Percentiles rank a stretch among this genome's conserved stretches.
These are phyloP conservation scores for Hyles vespertilio DNA, from an alignment of 1,140 invertebrate genomes.

Conservation along the genomic window DNA sequence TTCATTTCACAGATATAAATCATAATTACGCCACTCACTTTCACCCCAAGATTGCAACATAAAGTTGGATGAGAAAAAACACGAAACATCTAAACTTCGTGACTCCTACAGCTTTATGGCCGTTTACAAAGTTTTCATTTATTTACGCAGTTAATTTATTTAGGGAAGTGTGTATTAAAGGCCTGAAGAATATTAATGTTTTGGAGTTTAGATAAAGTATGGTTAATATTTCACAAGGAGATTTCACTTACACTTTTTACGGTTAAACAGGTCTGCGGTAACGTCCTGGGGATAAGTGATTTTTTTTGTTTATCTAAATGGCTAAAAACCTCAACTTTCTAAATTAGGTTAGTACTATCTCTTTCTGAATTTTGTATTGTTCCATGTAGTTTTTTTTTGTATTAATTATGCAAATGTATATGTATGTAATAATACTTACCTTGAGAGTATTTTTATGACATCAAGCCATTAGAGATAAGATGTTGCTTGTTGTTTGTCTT, in stretches of 20 bases:
- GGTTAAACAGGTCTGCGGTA: background rate
- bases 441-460: too few relatives aligned
- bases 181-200: slow-evolving; percentile 50
- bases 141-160: slow-evolving; percentile 58
- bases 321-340: too few relatives aligned
- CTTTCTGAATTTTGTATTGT: too few relatives aligned
- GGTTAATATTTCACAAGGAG: slow-evolving; percentile 36
- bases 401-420: too few relatives aligned
- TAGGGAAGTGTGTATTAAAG: slow-evolving; percentile 50
- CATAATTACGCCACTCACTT: too few relatives aligned
- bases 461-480: too few relatives aligned
- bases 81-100: slow-evolving; percentile 16
- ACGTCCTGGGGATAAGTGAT: slow-evolving; percentile 1
- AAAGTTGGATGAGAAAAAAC: slow-evolving; percentile 17
- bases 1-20: too few relatives aligned
- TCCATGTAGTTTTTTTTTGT: too few relatives aligned
- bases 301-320: slow-evolving; percentile 1
- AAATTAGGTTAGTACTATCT: too few relatives aligned
- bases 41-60: slow-evolving; percentile 21
- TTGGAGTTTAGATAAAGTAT: slow-evolving; percentile 36
- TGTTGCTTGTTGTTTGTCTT: too few relatives aligned
- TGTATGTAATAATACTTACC: too few relatives aligned
- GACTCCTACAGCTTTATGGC: slow-evolving; percentile 16
- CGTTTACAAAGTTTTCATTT: slow-evolving; percentile 25
- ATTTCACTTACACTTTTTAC: slow-evolving; percentile 15